A percentile compares a stretch with the other conserved stretches of the same genome.
These are phyloP conservation scores for Enoplosus armatus DNA, from an alignment of 2,797 vertebrate species.

Conservation along the genomic window DNA sequence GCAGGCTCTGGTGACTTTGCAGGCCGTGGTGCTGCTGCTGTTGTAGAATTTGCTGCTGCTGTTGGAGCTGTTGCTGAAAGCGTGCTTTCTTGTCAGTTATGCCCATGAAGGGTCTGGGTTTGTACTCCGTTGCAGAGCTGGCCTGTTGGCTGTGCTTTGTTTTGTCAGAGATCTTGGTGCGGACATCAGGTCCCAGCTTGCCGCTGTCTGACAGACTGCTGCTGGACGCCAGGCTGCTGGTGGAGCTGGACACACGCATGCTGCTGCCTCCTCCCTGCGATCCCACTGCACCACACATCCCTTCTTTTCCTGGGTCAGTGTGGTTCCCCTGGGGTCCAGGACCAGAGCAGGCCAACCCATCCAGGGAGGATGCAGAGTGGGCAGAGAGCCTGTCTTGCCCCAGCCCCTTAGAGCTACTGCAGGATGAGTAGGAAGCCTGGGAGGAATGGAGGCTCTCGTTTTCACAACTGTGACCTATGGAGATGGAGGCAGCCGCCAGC, in stretches of 20 bases:
- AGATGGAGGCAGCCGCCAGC: conserved; percentile 56
- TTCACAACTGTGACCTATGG: conserved; percentile 75
- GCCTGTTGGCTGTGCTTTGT: conserved; percentile 78
- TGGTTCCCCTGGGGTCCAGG: conserved; percentile 65
- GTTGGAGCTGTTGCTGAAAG: conserved; percentile 83
- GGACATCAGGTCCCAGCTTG: conserved; percentile 91
- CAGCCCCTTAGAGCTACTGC: conserved; percentile 80
- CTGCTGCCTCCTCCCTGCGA: conserved; percentile 77
- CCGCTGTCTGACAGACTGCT: conserved; percentile 89
- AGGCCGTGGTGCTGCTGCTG: conserved; percentile 60
- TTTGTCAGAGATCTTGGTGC: conserved; percentile 88
- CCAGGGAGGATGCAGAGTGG: conserved; percentile 81
- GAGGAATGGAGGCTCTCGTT: conserved; percentile 71
- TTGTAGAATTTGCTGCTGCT: conserved; percentile 56
- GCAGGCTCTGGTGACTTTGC: conserved; percentile 71
- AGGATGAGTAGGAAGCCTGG: conserved; percentile 75
- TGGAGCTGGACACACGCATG: conserved; percentile 89
- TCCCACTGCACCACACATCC: conserved; percentile 38
- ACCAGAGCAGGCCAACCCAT: conserved; percentile 72
- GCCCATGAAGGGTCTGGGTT: conserved; percentile 97
- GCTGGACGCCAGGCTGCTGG: conserved; percentile 91
- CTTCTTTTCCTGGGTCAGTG: conserved; percentile 75
- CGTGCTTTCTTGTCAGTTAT: conserved; percentile 95
- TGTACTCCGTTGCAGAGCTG: conserved; percentile 83
- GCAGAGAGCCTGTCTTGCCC: conserved; percentile 82